Evolutionary conservation across 1,140 invertebrate genomes (phyloP), one percentile per base, ranked within the genome.

Genomic region (Drosophila parabipectinata): DNA sequence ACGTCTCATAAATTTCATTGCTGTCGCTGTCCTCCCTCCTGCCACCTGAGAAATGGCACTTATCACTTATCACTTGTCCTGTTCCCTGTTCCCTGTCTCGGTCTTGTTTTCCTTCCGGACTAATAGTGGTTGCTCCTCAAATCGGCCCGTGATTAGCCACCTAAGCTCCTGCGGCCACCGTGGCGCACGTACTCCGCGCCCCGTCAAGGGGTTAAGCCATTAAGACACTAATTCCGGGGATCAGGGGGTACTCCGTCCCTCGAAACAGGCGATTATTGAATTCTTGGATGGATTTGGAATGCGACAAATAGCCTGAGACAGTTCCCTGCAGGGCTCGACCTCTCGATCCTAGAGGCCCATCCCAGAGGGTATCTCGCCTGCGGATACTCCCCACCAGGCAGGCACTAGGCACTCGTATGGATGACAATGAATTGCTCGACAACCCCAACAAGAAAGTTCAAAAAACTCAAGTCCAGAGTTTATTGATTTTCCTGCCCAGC

Each of bases 31-130:
- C 32, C 34, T 53, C 59, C 69, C 80, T 48, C 47, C 66, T 64
- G 72, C 69, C 80, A 84, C 80, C 80, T 84, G 80, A 79, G 72
- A 84, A 84, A 84, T 84, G 79, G 77, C 80, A 72, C 80, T 84
- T 84, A 85, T 84, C 80, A 73, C 80, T 84, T 84, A 85, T 84
- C 72, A 76, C 54, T 76, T 76, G 50, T 60, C 62, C 55, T 55
- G 39, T 18, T 72, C 30, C 26, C 26, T 9, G 37, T n/a, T 64
- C 21, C 1, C 21, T 2, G 21, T 21, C 21, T 21, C 3, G 28
- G 28, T 32, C 18, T 18, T 18, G 18, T 18, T 18, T 18, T 18
- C 18, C 18, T 18, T 18, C 18, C 18, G 18, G 18, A 18, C 18
- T 18, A 18, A 18, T 18, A 18, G 18, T 18, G 18, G 1, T 18